These are phyloP conservation scores for Enteromius viviparus DNA, from an alignment of 2,797 vertebrate species.

Conservation along the genomic window DNA sequence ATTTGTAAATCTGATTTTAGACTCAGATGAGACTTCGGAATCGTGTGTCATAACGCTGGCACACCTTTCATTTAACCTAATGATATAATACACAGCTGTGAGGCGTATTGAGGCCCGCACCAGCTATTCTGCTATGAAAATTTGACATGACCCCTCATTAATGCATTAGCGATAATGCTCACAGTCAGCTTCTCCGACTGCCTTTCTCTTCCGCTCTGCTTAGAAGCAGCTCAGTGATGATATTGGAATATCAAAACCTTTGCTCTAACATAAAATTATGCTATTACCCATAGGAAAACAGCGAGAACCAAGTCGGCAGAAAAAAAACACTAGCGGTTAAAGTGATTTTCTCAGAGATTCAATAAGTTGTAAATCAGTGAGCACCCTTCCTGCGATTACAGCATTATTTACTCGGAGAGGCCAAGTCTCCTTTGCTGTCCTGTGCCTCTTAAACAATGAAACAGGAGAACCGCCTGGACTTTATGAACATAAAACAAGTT, in stretches of 20 bases:
- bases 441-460: constrained; percentile 61
- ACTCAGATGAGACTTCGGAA: background rate
- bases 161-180: constrained; percentile 49
- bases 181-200: constrained; percentile 28
- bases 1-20: constrained; percentile 8
- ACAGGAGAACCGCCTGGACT: constrained; percentile 56
- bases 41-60: background rate
- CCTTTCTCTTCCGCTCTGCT: constrained; percentile 28
- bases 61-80: constrained; percentile 45
- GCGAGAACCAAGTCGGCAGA: constrained; percentile 18
- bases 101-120: constrained; percentile 28
- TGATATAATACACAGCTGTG: constrained; percentile 47
- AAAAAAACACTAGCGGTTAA: constrained; percentile 51
- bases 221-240: constrained; percentile 50
- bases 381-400: constrained; percentile 54
- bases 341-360: constrained; percentile 60
- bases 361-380: constrained; percentile 64
- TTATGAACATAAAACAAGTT: constrained; percentile 66
- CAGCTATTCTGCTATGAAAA: constrained; percentile 46
- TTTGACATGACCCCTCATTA: constrained; percentile 55
- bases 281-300: constrained; percentile 43
- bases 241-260: constrained; percentile 49
- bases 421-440: constrained; percentile 59
- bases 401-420: constrained; percentile 61
- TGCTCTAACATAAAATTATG: constrained; percentile 49